Percentiles rank a stretch among this genome's conserved stretches.
Conservation (phyloP, 2,113 vertebrate genomes). For the Saguinus midas region DNA sequence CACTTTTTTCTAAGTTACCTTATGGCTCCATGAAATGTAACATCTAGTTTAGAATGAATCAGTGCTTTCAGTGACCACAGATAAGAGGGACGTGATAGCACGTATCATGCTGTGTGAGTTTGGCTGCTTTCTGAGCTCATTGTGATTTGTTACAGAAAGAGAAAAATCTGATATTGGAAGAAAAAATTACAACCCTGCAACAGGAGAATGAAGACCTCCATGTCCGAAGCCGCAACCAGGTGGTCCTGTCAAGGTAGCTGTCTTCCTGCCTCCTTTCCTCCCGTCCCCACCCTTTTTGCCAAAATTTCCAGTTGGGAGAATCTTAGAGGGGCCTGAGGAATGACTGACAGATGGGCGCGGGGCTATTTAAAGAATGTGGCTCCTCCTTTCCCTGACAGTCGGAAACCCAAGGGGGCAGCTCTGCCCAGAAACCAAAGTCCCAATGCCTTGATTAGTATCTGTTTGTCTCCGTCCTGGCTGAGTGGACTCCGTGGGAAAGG, state of each 20-base stretch:
- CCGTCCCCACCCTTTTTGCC: neutral
- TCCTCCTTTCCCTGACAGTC: neutral
- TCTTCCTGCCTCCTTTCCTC: no score
- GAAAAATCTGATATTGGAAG: conserved; percentile 89
- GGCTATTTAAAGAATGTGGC: neutral
- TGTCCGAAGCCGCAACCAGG: conserved; percentile 87
- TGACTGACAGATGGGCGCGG: neutral
- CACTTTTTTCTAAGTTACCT: neutral
- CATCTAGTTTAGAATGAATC: neutral
- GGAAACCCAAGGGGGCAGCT: neutral
- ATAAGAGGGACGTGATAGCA: neutral
- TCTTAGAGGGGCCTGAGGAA: neutral
- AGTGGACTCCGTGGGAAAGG: neutral
- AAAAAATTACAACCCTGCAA: conserved; percentile 87
- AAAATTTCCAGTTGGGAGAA: neutral
- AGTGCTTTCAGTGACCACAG: neutral
- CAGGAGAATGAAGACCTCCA: conserved; percentile 94
- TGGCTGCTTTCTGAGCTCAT: neutral
- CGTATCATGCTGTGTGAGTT: fast-evolving
- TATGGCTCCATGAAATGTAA: neutral
- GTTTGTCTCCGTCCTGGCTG: neutral
- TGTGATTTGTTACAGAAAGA: conserved; percentile 83
- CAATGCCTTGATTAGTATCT: neutral
- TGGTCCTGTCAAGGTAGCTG: conserved; percentile 85
- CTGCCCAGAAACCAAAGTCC: neutral